These are phyloP conservation scores for Polypedilum vanderplanki DNA, from an alignment of 1,140 invertebrate genomes.

Conservation along the genomic window DNA sequence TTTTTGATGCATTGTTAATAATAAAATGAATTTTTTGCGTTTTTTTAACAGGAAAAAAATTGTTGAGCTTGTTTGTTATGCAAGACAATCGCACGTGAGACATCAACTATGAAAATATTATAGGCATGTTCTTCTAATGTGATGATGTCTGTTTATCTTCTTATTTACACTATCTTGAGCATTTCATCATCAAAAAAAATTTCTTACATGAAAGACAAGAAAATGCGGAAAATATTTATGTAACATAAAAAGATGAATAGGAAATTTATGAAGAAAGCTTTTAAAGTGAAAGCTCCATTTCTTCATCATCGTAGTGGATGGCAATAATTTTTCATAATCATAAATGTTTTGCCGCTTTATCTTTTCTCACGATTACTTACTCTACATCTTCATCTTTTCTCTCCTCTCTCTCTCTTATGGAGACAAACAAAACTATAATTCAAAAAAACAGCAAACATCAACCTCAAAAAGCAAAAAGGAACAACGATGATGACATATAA, in stretches of 20 bases:
- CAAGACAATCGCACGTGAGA: too few relatives aligned
- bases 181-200: too few relatives aligned
- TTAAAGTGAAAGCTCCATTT: constrained; percentile 17
- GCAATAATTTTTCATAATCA: constrained; percentile 21
- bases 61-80: too few relatives aligned
- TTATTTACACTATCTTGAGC: too few relatives aligned
- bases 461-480: constrained; percentile 2
- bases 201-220: background rate
- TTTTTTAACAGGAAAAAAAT: too few relatives aligned
- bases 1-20: too few relatives aligned
- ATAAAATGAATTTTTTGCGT: too few relatives aligned
- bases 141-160: too few relatives aligned
- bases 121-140: too few relatives aligned
- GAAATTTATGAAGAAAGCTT: constrained; percentile 13
- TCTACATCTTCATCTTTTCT: background rate
- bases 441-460: background rate
- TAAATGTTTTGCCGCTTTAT: background rate
- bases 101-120: too few relatives aligned
- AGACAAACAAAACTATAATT: constrained; percentile 28
- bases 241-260: constrained; percentile 16
- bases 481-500: constrained; percentile 3
- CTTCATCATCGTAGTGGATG: background rate
- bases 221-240: constrained; percentile 12
- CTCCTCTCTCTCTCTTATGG: background rate
- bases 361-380: background rate